Conservation (phyloP, 2,797 vertebrate genomes). For the Peromyscus eremicus region DNA sequence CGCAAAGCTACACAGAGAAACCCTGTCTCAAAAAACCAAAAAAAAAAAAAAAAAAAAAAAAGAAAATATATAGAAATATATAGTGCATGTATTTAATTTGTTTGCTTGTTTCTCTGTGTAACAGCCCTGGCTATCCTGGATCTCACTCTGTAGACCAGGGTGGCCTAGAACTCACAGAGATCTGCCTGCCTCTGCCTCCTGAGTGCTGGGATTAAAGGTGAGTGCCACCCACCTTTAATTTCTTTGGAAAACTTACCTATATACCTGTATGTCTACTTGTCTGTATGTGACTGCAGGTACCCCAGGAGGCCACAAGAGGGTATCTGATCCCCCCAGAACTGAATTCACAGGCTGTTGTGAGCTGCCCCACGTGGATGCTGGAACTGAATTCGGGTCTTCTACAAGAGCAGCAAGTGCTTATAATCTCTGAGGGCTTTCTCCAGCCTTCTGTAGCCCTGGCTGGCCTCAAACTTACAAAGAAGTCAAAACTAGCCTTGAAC, state of each 20-base stretch:
- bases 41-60: not conserved
- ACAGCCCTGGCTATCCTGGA: not conserved
- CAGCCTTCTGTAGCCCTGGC: not conserved
- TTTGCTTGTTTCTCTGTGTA: not conserved
- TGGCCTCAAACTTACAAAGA: not conserved
- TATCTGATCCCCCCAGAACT: not conserved
- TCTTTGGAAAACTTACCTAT: not conserved
- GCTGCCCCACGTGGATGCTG: not conserved
- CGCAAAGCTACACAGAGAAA: no score
- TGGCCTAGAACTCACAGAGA: not conserved
- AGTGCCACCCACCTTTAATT: not conserved
- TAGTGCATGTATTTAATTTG: not conserved
- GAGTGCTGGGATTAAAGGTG: no score
- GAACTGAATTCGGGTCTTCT: not conserved
- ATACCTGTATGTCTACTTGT: not conserved
- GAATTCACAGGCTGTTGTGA: not conserved
- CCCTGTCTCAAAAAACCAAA: no score
- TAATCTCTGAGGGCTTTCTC: not conserved
- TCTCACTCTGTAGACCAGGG: not conserved
- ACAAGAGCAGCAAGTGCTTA: not conserved
- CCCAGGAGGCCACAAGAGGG: not conserved
- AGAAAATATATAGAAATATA: not conserved
- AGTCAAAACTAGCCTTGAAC: not conserved
- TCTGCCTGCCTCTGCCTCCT: not conserved
- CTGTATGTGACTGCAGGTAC: not conserved